Evolutionary conservation across 37 sponge, comb jelly and placozoan species (phyloP).

Genomic region (Halichondria panicea): DNA sequence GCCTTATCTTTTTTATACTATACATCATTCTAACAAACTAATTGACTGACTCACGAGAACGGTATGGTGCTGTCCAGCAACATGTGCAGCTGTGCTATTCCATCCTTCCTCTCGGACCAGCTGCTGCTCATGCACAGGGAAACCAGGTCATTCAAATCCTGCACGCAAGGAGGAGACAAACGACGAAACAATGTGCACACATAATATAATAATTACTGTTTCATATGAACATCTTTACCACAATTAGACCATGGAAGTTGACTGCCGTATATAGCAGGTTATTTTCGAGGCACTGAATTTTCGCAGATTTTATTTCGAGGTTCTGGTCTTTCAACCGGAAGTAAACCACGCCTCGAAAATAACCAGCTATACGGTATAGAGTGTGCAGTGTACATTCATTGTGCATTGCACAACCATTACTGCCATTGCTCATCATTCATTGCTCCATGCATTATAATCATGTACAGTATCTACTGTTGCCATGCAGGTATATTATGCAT

Average conservation of each 20-base stretch:
- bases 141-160: conserved; percentile 76
- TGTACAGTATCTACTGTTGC: no score
- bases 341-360: no score
- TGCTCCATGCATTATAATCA: no score
- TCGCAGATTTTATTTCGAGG: no score
- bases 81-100: conserved; percentile 71
- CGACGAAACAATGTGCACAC: neutral
- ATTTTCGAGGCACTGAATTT: no score
- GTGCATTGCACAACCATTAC: neutral
- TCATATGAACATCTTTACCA: neutral
- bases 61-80: conserved; percentile 59
- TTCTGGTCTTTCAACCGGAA: no score
- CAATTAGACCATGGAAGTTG: neutral
- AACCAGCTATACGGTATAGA: no score
- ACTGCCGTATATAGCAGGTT: neutral
- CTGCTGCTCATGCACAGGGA: conserved; percentile 47
- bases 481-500: no score
- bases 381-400: no score
- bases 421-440: no score
- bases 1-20: neutral
- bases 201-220: neutral
- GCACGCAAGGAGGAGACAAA: neutral
- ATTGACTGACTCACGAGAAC: conserved; percentile 45
- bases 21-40: no score
- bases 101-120: conserved; percentile 83